Conservation (phyloP, 2,113 vertebrate species). For the Tupaia tana region DNA sequence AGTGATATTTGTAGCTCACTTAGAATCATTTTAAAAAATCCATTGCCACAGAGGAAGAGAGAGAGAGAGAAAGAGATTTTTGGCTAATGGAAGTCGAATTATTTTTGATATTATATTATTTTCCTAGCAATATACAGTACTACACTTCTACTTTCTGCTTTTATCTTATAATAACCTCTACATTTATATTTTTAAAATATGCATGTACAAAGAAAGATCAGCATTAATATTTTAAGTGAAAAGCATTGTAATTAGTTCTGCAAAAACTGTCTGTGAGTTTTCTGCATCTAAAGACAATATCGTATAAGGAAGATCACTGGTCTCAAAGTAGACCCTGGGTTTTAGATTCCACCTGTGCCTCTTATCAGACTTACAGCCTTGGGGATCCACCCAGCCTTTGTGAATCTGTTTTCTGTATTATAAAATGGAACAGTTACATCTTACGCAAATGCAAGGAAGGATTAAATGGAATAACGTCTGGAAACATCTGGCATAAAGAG, state of each 20-base stretch:
- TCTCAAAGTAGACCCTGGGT: background rate
- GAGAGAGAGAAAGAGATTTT: background rate
- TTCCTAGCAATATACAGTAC: background rate
- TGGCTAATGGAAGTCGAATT: background rate
- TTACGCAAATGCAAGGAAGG: background rate
- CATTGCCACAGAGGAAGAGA: background rate
- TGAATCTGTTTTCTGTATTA: slow-evolving; percentile 4
- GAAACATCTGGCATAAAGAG: background rate
- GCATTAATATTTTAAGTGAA: background rate
- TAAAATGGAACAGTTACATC: background rate
- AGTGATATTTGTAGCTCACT: background rate
- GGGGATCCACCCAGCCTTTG: background rate
- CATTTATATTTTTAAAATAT: background rate
- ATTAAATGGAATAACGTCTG: background rate
- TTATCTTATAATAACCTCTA: background rate
- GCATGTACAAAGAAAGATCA: background rate
- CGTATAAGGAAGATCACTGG: background rate
- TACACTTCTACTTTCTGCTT: background rate
- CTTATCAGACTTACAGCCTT: background rate
- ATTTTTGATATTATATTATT: background rate
- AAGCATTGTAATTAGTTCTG: background rate
- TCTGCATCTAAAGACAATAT: background rate
- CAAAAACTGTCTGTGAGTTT: background rate
- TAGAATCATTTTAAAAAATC: background rate
- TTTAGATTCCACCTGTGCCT: background rate